A percentile compares a stretch with the other conserved stretches of the same genome.
These are phyloP conservation scores for Catalaphyllia jardinei DNA, from an alignment of 64 coral and sea anemone genomes.

Conservation along the genomic window DNA sequence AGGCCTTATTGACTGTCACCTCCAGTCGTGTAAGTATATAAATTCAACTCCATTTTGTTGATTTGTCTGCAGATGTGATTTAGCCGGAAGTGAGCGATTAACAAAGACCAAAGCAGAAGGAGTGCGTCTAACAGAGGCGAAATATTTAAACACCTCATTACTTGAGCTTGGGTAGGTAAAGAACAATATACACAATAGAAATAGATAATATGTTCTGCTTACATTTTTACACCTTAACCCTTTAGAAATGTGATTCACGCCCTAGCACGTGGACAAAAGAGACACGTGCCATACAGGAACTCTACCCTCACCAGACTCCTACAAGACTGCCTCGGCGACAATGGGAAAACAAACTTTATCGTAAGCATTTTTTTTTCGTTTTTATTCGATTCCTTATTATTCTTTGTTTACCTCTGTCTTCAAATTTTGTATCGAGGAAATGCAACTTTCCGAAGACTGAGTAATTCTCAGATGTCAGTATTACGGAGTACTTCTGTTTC, in stretches of 20 bases:
- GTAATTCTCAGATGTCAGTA: no score
- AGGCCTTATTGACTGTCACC: no score
- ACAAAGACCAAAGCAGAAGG: constrained; percentile 96
- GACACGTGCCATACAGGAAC: constrained; percentile 92
- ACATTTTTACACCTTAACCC: neutral
- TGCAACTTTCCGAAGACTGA: no score
- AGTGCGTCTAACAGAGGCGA: constrained; percentile 85
- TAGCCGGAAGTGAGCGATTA: constrained; percentile 86
- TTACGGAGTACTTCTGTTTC: no score
- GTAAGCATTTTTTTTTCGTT: constrained; percentile 26
- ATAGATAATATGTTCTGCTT: neutral
- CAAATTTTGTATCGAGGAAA: no score
- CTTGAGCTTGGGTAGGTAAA: constrained; percentile 83
- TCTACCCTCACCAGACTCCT: constrained; percentile 88
- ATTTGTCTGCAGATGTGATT: constrained; percentile 65
- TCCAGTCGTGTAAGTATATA: no score
- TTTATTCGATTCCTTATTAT: neutral
- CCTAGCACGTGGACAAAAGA: constrained; percentile 84
- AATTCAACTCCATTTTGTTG: neutral
- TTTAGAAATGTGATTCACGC: constrained; percentile 90
- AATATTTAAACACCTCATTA: constrained; percentile 89
- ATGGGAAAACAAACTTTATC: constrained; percentile 94
- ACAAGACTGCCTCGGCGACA: constrained; percentile 89
- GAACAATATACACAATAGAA: neutral
- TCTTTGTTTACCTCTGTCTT: no score